Base-by-base conservation (phyloP, 2,113 vertebrate species). In the Nesogale talazaci region DNA sequence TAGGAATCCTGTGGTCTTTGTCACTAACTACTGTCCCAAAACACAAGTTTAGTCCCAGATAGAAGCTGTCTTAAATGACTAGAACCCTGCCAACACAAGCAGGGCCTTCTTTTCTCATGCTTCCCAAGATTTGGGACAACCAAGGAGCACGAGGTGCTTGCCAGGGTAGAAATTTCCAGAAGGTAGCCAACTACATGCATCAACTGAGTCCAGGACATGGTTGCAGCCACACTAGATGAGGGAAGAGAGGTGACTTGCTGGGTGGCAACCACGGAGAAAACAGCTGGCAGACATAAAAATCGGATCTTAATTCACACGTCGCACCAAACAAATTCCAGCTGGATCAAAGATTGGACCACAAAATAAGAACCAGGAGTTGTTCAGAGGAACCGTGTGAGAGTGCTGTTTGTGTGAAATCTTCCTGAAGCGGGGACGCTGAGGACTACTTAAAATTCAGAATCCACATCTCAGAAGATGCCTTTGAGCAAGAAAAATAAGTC, bases 241-340 rank as follows among this genome's bases (percentile, higher is more conserved):
- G 40, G 76, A 89, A 93, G 83, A 78, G 80, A 92, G 89, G 92
- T 63, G 16, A 69, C 46, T 84, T 83, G 72, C 22, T 84, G 90
- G 92, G 69, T n/a, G 77, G 29, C 31, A 94, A 78, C 91, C 87
- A 95, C 80, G n/a, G 34, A 86, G 63, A 61, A 40, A 91, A 87
- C 92, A 82, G 89, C 94, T 89, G 81, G 82, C 34, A 87, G 61
- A 92, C 1, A 40, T 1, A 85, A 94, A 10, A 93, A 76, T 38
- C 4, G 0, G 70, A 83, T 65, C 79, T 84, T 23, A 84, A 42
- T 86, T 92, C 82, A 79, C 75, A 92, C 96, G 67, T 93, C 79
- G 69, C 69, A 87, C 12, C 59, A 38, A 95, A 94, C 83, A 92
- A 95, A 92, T 91, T 93, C 91, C 89, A 94, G 93, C 84, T 85